Conservation (phyloP, 2,797 vertebrate species). For the Cuniculus paca region DNA sequence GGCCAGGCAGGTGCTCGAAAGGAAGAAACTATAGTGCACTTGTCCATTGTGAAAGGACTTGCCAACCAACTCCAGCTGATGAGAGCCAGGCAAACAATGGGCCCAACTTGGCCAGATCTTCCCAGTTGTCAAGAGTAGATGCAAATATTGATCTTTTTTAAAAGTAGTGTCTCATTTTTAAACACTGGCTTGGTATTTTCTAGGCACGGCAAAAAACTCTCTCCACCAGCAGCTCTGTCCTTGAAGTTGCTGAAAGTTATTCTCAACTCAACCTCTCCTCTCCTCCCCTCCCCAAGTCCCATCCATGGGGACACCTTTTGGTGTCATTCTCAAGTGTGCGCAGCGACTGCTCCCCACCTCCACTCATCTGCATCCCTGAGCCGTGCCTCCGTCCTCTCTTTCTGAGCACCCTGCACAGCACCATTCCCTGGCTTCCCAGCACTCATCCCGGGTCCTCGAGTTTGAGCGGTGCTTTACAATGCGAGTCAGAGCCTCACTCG, state of each 20-base stretch:
- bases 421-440: background rate
- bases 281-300: background rate
- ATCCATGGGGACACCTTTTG: background rate
- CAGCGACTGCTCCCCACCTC: background rate
- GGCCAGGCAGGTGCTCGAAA: background rate
- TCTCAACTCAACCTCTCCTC: background rate
- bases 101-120: background rate
- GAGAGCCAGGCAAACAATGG: background rate
- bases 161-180: background rate
- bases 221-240: background rate
- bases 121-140: background rate
- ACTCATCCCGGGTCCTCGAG: background rate
- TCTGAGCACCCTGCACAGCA: background rate
- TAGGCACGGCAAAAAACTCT: background rate
- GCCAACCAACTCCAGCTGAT: too few species aligned
- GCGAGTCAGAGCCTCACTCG: too few species aligned
- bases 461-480: background rate
- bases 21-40: background rate
- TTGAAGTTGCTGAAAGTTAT: background rate
- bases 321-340: background rate
- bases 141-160: background rate
- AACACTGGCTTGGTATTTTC: background rate
- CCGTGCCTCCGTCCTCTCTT: background rate
- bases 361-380: background rate
- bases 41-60: too few species aligned